Evolutionary conservation across 2,113 vertebrate genomes (phyloP).

Genomic region (Ammospiza caudacuta): DNA sequence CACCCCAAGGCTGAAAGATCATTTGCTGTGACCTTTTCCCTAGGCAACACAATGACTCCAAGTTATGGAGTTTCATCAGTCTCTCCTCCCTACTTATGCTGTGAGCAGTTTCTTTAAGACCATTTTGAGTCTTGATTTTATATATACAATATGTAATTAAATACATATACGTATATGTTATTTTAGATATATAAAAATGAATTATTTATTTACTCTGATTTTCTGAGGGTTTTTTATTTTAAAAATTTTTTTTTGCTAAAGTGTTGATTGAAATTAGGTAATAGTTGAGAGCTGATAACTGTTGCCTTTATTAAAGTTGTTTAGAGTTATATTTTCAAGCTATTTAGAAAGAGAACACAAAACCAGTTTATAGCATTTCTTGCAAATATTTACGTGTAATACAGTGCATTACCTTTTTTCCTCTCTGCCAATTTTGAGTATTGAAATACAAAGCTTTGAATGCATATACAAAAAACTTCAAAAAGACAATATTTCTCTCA

Average conservation of each 20-base stretch:
- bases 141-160: background rate
- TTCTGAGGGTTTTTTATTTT: background rate
- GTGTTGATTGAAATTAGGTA: background rate
- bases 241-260: background rate
- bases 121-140: background rate
- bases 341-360: background rate
- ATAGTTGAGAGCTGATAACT: background rate
- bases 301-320: background rate
- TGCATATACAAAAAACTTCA: accelerated
- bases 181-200: background rate
- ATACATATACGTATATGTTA: too few relatives aligned
- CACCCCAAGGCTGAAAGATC: background rate
- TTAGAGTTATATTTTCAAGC: background rate
- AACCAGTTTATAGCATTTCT: background rate
- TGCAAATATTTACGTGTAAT: background rate
- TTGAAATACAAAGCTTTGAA: background rate
- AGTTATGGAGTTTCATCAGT: background rate
- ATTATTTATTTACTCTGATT: background rate
- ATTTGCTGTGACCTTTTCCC: background rate
- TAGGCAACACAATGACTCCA: background rate
- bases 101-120: background rate
- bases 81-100: background rate
- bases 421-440: background rate
- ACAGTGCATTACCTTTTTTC: background rate
- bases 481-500: background rate